Percentiles rank a stretch among this genome's conserved stretches.
phyloP scores from a whole-genome alignment of 2,888 invertebrate genomes.

The Entomobrya proxima region DNA sequence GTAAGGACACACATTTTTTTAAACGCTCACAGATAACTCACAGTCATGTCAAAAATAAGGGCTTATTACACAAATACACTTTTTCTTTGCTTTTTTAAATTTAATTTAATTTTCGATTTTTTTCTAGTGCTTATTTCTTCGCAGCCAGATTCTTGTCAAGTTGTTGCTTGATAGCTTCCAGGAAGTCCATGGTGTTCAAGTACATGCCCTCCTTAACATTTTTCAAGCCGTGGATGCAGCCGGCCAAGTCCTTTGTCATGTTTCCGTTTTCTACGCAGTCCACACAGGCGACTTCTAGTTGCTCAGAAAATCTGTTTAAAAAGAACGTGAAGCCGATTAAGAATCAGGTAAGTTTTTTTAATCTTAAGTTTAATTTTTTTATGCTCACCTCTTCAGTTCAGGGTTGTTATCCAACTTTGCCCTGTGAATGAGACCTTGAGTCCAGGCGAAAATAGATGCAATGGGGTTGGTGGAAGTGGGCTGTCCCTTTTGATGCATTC shows the following conservation, averaged over 20 bases:
- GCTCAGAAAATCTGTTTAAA: constrained; percentile 81
- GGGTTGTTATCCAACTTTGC: constrained; percentile 88
- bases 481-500: constrained; percentile 90
- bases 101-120: not conserved
- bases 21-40: not conserved
- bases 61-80: too few species aligned
- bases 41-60: not conserved
- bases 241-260: constrained; percentile 79
- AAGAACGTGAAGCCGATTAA: constrained; percentile 4
- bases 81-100: not conserved
- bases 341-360: not conserved
- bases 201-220: constrained; percentile 90
- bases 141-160: constrained; percentile 79
- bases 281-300: constrained; percentile 89
- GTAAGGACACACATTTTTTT: too few species aligned
- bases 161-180: constrained; percentile 87
- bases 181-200: constrained; percentile 90
- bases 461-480: constrained; percentile 93
- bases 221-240: constrained; percentile 89
- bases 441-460: constrained; percentile 95
- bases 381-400: constrained; percentile 81
- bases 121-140: constrained; percentile 6
- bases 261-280: constrained; percentile 89
- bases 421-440: constrained; percentile 88
- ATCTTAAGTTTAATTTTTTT: not conserved